Conservation (phyloP, 1,140 invertebrate species). For the Panagrolaimus sp. region DNA sequence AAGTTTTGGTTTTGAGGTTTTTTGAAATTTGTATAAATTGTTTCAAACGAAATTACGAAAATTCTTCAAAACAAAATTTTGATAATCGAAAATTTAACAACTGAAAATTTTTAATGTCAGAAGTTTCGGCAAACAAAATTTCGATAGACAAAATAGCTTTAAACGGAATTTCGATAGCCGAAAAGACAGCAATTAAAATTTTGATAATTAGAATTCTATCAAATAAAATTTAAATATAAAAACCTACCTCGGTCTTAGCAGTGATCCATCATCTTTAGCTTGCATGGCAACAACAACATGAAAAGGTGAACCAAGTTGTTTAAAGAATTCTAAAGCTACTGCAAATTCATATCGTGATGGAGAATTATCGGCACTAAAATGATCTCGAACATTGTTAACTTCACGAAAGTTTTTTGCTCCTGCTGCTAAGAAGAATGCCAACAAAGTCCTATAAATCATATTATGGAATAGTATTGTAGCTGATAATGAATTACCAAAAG, state of each 20-base stretch:
- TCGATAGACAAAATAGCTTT: too few species aligned
- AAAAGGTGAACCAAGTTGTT: slow-evolving; percentile 53
- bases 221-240: not conserved
- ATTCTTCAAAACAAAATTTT: too few species aligned
- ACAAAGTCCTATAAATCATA: slow-evolving; percentile 35
- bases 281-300: slow-evolving; percentile 54
- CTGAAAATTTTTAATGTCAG: too few species aligned
- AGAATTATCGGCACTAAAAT: slow-evolving; percentile 54
- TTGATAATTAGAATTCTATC: too few species aligned
- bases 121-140: too few species aligned
- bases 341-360: slow-evolving; percentile 52
- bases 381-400: slow-evolving; percentile 57
- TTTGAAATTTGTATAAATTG: slow-evolving; percentile 8
- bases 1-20: not conserved
- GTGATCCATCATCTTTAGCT: slow-evolving; percentile 43
- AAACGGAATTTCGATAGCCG: too few species aligned
- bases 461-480: not conserved
- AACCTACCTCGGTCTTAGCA: slow-evolving; percentile 43
- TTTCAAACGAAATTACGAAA: too few species aligned
- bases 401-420: slow-evolving; percentile 55
- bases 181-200: too few species aligned
- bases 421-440: slow-evolving; percentile 36
- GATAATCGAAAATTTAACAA: too few species aligned
- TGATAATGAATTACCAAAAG: not conserved
- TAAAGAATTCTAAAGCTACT: slow-evolving; percentile 52